Conservation (phyloP, 1,140 invertebrate genomes). For the Andricus grossulariae region DNA sequence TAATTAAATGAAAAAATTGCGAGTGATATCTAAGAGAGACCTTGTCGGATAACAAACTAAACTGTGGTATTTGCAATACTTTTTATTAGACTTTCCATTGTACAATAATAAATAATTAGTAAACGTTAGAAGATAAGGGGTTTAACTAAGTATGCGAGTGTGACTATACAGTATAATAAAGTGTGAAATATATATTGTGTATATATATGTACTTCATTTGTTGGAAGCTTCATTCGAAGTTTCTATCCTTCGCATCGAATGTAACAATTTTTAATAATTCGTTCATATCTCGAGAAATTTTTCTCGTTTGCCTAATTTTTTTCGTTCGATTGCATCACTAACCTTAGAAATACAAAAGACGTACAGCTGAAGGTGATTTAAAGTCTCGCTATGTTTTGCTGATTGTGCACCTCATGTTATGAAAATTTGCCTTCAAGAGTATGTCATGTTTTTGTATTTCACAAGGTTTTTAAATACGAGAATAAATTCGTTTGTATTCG, state of each 20-base stretch:
- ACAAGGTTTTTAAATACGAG: not conserved
- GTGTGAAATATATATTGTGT: not conserved
- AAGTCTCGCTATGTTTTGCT: not conserved
- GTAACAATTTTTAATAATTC: slow-evolving; percentile 28
- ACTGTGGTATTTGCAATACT: slow-evolving; percentile 66
- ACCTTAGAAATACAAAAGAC: not conserved
- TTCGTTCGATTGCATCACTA: not conserved
- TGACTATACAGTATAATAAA: slow-evolving; percentile 48
- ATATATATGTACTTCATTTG: not conserved
- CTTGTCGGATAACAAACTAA: slow-evolving; percentile 60
- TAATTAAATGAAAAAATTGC: too few species aligned
- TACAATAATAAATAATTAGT: slow-evolving; percentile 76
- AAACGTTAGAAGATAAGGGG: slow-evolving; percentile 44
- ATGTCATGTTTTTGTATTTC: not conserved
- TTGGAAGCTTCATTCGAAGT: not conserved
- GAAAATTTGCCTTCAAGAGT: not conserved
- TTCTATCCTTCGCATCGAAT: not conserved
- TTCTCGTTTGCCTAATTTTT: not conserved
- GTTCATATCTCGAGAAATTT: not conserved
- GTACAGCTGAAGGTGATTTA: not conserved
- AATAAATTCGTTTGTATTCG: not conserved
- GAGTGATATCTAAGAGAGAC: not conserved
- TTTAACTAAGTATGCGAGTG: slow-evolving; percentile 38
- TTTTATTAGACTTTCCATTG: slow-evolving; percentile 73
- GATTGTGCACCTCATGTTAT: not conserved